Evolutionary conservation across 2,113 vertebrate genomes (phyloP), one percentile per base, ranked within the genome.

Genomic region (Pterocles gutturalis): DNA sequence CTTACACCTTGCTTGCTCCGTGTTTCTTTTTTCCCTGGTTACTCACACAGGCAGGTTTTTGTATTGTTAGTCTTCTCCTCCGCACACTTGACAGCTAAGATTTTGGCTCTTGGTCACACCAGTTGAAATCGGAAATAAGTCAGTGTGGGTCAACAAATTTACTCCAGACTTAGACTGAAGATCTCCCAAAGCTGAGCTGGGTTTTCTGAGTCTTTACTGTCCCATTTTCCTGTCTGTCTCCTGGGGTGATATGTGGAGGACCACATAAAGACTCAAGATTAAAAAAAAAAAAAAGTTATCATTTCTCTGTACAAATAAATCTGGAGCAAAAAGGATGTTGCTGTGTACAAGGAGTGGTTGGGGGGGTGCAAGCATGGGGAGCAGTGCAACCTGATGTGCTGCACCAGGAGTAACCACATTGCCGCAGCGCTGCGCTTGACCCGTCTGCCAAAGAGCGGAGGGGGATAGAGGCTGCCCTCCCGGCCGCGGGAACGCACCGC

Each of bases 391-490:
- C 65, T 43, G 38, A 61, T 11, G 17, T 22, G 58, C 24, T 24
- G 79, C 72, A 16, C 10, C 13, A 75, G 6, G 28, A 55, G 46
- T 12, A 8, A 22, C 92, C 21, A 5, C 91, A 33, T 16, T 46
- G 54, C 78, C 28, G 54, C 65, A 13, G 41, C 41, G 41, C 41
- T 41, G 41, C 25, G 6, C 71, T 92, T 88, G 87, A 90, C 97
- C 97, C 96, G 61, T 96, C 95, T 98, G 97, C 96, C 89, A 4
- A n/a, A 71, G 93, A 85, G 81, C 73, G 13, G 81, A 69, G 91
- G 97, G 96, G 94, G 97, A 91, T 48, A 57, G 41, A 11, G 58
- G 66, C 97, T 83, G 95, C 96, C 97, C 98, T 98, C 22, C 97
- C 78, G 70, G 97, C 98, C 97, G 77, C 12, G 1, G 91, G 93